Conservation (phyloP, 2,797 vertebrate genomes). For the Champsocephalus gunnari region DNA sequence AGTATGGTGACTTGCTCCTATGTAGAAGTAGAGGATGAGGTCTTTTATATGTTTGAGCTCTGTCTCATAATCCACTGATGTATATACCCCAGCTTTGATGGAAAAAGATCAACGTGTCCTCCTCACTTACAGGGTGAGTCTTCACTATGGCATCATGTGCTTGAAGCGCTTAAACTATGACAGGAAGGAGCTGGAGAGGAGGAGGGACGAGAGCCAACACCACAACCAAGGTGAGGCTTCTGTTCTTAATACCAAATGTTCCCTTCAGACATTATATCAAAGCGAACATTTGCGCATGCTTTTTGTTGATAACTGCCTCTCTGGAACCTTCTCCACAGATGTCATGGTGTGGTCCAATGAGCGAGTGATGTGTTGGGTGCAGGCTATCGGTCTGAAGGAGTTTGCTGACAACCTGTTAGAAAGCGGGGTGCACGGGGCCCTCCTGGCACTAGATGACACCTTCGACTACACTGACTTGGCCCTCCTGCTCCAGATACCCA, state of each 20-base stretch:
- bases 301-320: background rate
- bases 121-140: conserved; percentile 90
- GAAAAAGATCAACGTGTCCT: background rate
- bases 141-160: conserved; percentile 99
- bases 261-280: background rate
- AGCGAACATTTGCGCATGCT: background rate
- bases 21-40: too few relatives aligned
- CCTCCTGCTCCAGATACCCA: conserved; percentile 93
- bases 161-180: conserved; percentile 97
- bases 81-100: background rate
- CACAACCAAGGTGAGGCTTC: conserved; percentile 89
- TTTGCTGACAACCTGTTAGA: conserved; percentile 93
- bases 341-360: conserved; percentile 98
- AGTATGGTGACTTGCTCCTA: too few relatives aligned
- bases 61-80: too few relatives aligned
- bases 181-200: conserved; percentile 94
- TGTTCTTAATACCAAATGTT: background rate
- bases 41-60: too few relatives aligned
- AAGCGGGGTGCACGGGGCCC: conserved; percentile 92
- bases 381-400: conserved; percentile 92
- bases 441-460: conserved; percentile 93
- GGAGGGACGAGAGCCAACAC: conserved; percentile 93
- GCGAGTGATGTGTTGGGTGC: conserved; percentile 95
- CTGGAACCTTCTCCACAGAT: conserved; percentile 74
- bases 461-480: conserved; percentile 95